Evolutionary conservation across 2,888 invertebrate species (phyloP).

Genomic region (Nomada goodeniana): DNA sequence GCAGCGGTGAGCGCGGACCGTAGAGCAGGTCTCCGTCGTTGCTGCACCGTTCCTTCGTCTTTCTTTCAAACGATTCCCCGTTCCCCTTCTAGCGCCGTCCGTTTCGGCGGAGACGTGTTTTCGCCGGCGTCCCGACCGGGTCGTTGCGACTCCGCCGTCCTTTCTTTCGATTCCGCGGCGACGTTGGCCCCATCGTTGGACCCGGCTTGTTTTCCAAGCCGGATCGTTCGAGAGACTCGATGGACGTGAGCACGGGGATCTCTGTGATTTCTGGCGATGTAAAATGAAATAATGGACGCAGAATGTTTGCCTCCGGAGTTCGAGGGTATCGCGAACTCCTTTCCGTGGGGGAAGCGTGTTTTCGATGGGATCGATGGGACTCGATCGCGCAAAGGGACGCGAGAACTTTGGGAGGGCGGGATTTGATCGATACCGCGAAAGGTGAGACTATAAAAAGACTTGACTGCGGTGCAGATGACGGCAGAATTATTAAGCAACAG

Average conservation of each 20-base stretch:
- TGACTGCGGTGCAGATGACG: too few relatives aligned
- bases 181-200: neutral
- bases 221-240: neutral
- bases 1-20: constrained; percentile 14
- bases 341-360: too few relatives aligned
- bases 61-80: constrained; percentile 39
- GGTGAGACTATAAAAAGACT: too few relatives aligned
- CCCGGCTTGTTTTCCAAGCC: constrained; percentile 18
- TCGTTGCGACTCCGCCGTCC: constrained; percentile 10
- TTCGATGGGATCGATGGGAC: too few relatives aligned
- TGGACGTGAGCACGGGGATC: neutral
- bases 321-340: neutral
- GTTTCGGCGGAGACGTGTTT: constrained; percentile 28
- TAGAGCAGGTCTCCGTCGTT: constrained; percentile 30
- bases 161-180: neutral
- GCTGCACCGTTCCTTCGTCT: constrained; percentile 18
- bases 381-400: too few relatives aligned
- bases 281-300: neutral
- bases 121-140: constrained; percentile 13
- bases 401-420: too few relatives aligned
- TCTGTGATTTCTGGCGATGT: neutral
- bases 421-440: too few relatives aligned
- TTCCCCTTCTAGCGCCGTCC: too few relatives aligned
- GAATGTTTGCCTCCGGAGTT: neutral
- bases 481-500: too few relatives aligned